phyloP scores from a whole-genome alignment of 2,113 vertebrate species.

The Corydoras sp. region DNA sequence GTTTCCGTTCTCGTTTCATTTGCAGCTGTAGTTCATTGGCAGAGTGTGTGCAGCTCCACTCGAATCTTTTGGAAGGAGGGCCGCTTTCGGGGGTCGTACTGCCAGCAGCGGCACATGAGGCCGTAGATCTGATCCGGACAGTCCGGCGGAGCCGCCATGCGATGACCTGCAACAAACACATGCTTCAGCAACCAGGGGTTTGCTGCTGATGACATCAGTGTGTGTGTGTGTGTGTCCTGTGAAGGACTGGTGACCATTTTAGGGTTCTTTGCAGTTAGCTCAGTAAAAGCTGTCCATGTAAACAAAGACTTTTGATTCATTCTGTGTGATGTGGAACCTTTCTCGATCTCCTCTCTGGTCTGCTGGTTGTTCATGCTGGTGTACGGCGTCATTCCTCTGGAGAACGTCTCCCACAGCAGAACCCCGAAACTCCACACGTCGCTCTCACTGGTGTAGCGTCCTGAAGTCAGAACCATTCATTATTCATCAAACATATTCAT shows the following conservation, averaged over 20 bases:
- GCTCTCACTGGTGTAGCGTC: conserved; percentile 85
- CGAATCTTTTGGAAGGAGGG: conserved; percentile 74
- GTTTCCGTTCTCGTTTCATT: no score
- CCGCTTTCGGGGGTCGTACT: conserved; percentile 74
- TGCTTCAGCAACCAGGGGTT: no score
- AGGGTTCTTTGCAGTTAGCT: no score
- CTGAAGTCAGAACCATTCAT: conserved; percentile 52
- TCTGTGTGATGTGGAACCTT: conserved; percentile 59
- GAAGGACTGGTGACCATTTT: no score
- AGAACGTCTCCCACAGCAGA: conserved; percentile 91
- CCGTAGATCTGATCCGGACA: conserved; percentile 79
- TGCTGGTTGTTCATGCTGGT: conserved; percentile 86
- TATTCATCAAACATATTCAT: no score
- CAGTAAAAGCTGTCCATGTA: no score
- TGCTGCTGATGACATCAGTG: background rate
- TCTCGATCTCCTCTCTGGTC: conserved; percentile 81
- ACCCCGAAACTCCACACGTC: conserved; percentile 96
- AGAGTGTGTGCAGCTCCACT: conserved; percentile 69
- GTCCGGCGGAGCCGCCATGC: conserved; percentile 70
- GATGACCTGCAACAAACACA: conserved; percentile 63
- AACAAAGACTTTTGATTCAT: no score
- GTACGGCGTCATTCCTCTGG: conserved; percentile 80
- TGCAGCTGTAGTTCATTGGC: conserved; percentile 55
- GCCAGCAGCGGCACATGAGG: conserved; percentile 88
- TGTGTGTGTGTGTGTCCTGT: background rate